Percentiles rank a stretch among this genome's conserved stretches.
Conservation (phyloP, 2,113 vertebrate species). For the Turdus rufiventris region DNA sequence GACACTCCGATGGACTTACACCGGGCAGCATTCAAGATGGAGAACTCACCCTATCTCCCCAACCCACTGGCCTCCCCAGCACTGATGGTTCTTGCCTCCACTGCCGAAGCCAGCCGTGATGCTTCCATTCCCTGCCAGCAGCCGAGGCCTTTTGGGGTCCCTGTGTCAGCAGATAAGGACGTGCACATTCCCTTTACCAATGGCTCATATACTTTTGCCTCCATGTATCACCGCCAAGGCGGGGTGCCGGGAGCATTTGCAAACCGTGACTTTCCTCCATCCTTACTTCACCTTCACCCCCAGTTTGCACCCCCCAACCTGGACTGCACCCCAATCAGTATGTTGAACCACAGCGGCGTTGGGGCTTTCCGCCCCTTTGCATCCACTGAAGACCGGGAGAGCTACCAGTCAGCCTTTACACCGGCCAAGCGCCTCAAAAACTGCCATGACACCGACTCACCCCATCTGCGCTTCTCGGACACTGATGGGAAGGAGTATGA, state of each 20-base stretch:
- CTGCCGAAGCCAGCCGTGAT: constrained; percentile 94
- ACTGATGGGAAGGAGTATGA: constrained; percentile 98
- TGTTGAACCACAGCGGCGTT: constrained; percentile 97
- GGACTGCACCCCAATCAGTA: constrained; percentile 97
- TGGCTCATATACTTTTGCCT: constrained; percentile 97
- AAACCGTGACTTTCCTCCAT: constrained; percentile 96
- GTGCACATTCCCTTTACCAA: constrained; percentile 98
- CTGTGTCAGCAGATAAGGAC: constrained; percentile 95
- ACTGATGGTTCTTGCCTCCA: constrained; percentile 98
- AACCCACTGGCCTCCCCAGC: constrained; percentile 96
- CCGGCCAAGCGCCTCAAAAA: constrained; percentile 98
- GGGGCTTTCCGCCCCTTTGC: constrained; percentile 97
- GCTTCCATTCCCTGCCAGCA: constrained; percentile 97
- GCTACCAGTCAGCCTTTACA: constrained; percentile 97
- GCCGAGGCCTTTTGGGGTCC: constrained; percentile 94
- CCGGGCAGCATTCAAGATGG: constrained; percentile 99
- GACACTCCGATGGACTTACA: constrained; percentile 95
- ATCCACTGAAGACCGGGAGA: constrained; percentile 93
- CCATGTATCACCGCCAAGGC: constrained; percentile 97
- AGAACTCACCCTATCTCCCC: constrained; percentile 98
- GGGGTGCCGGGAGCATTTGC: constrained; percentile 93
- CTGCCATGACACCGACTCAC: constrained; percentile 95
- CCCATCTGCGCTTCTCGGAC: constrained; percentile 97
- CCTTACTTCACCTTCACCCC: constrained; percentile 95
- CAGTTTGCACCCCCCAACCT: constrained; percentile 97